Evolutionary conservation across 2,888 invertebrate species (phyloP), one percentile per base, ranked within the genome.

Genomic region (Strigamia transsilvanica): DNA sequence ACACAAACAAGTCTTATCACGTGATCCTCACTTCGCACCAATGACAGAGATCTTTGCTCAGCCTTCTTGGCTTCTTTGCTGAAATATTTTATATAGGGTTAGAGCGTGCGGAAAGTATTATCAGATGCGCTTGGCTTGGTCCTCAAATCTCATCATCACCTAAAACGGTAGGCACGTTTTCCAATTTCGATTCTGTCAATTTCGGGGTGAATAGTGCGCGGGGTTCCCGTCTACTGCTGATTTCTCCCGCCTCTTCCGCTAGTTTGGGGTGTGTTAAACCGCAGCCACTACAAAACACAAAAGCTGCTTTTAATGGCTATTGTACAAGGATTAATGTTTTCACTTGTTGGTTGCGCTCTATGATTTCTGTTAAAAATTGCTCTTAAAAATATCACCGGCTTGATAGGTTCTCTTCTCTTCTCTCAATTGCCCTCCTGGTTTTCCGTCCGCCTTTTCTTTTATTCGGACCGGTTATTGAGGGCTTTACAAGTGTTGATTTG

Each of bases 81-180:
- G 27, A 77, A 77, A 77, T 77, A 77, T 77, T 77, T 77, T 77
- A 77, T 77, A 77, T 77, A 77, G 77, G 77, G 38, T 56, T 56
- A 56, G 56, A 56, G 56, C 56, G 56, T 56, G n/a, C 56, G 56
- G 56, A 56, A 56, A 56, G 56, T 56, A 56, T 56, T 56, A 56
- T 56, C 56, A 56, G 56, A 56, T 56, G 56, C 56, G 56, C 56
- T 56, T 56, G 77, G 77, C 23, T 77, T 77, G 77, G 12, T 32
- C 46, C 18, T 56, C 56, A 56, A 18, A 27, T n/a, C 56, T 56
- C 56, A 56, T 9, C 56, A 56, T 56, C 56, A 18, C 21, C n/a
- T 21, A 56, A 56, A 56, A 18, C 56, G 56, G 56, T 56, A 56
- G 18, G 56, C 56, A 56, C 9, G 6, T 56, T 56, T 56, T 56